Conservation (phyloP, 2,113 vertebrate genomes). For the Lophochroa leadbeateri region DNA sequence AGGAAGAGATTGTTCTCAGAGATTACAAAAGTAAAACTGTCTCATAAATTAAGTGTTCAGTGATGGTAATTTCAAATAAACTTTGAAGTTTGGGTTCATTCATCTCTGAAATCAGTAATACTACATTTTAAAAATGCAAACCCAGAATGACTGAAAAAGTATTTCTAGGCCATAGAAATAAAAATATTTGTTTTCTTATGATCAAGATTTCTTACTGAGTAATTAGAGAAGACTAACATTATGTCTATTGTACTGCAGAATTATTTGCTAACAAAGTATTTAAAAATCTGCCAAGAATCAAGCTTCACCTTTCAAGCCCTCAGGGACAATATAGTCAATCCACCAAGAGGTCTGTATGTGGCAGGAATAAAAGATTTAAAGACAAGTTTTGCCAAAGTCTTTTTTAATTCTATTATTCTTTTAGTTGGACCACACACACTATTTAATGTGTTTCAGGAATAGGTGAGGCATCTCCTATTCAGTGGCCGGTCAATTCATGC, state of each 20-base stretch:
- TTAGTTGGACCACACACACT: neutral
- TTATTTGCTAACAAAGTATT: neutral
- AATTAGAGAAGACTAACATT: neutral
- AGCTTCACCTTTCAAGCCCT: accelerated
- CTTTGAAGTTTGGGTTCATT: neutral
- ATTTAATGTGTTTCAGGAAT: neutral
- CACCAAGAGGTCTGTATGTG: neutral
- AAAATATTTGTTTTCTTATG: neutral
- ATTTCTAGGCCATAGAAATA: neutral
- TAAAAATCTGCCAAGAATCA: neutral
- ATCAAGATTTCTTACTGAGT: neutral
- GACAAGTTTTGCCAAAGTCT: neutral
- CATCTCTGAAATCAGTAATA: neutral
- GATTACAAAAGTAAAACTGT: neutral
- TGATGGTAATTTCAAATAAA: neutral
- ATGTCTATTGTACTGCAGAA: neutral
- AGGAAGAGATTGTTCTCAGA: neutral
- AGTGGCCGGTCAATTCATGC: neutral
- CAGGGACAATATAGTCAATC: neutral
- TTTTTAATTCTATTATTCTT: neutral
- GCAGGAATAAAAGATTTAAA: neutral
- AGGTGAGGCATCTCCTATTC: neutral
- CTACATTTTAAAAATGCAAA: neutral
- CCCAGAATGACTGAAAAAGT: neutral
- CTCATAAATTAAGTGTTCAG: neutral